Evolutionary conservation across 1,140 invertebrate genomes (phyloP).

Genomic region (Littorina saxatilis): DNA sequence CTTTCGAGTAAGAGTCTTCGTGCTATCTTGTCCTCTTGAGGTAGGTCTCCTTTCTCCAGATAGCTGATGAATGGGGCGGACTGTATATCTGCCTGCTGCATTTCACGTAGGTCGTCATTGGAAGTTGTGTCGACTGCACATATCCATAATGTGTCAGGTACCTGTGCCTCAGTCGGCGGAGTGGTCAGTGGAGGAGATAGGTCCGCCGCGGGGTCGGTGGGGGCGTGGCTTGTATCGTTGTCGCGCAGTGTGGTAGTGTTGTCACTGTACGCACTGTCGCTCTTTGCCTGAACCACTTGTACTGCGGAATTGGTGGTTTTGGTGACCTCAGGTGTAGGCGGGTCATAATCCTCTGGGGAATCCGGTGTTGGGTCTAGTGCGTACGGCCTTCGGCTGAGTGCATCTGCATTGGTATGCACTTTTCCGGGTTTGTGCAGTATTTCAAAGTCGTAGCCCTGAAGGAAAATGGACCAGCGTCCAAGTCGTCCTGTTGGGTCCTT

Average conservation of each 20-base stretch:
- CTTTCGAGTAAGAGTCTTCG: not conserved
- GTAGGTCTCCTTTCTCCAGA: not conserved
- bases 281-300: no score
- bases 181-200: not conserved
- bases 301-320: no score
- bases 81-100: not conserved
- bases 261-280: no score
- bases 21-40: not conserved
- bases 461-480: not conserved
- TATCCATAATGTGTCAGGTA: no score
- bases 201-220: not conserved
- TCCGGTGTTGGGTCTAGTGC: not conserved
- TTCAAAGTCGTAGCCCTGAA: constrained; percentile 1
- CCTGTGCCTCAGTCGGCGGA: not conserved
- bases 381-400: not conserved
- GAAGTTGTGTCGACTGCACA: not conserved
- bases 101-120: not conserved
- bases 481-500: constrained; percentile 9
- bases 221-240: not conserved
- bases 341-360: not conserved
- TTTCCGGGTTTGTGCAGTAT: not conserved
- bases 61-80: not conserved
- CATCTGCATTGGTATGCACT: constrained; percentile 2
- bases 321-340: not conserved
- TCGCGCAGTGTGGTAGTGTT: no score